Base-by-base conservation (phyloP, 1,140 invertebrate species). In the Lepidurus packardi region DNA sequence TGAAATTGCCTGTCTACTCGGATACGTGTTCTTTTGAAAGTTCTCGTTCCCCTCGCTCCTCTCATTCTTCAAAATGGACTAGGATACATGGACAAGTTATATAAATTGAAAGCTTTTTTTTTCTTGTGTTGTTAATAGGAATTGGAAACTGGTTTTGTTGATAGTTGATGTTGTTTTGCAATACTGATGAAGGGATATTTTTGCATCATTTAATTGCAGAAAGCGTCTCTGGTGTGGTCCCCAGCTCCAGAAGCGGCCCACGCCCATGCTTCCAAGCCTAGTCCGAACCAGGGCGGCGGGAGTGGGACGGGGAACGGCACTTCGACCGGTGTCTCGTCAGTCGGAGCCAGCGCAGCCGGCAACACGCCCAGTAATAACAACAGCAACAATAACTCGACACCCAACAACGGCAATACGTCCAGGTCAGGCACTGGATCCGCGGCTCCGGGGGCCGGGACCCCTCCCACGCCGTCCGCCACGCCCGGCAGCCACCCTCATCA, bases 371-470 rank as follows among this genome's bases (percentile, higher is more conserved):
- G 41, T 44, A 75, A 4, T 73, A n/a, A 43, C 43, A 42, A 42
- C 24, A 75, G 41, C 74, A 75, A 44, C 41, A 43, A 75, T 44
- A 42, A 24, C 43, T 13, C 41, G 41, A 42, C 74, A 11, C 41
- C 41, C 43, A 75, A 43, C 41, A 75, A 75, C 41, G 41, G 43
- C 74, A 75, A 11, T 24, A 75, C 41, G 43, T n/a, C 16, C 24
- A 21, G 13, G n/a, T 43, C 41, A 75, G 43, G 13, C 84, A 83
- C 0, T 81, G 80, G 34, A 82, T 81, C 0, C 83, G 83, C 77
- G 81, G 73, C n/a, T 82, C 82, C 77, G 83, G 83, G 34, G 82
- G 88, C 85, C 82, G 89, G 86, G 84, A 87, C 87, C 84, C 88
- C 75, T 24, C 78, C 79, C 13, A 75, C 79, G n/a, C 76, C 79